These are phyloP conservation scores for Apodemus sylvaticus DNA, from an alignment of 2,113 vertebrate species.

Conservation along the genomic window DNA sequence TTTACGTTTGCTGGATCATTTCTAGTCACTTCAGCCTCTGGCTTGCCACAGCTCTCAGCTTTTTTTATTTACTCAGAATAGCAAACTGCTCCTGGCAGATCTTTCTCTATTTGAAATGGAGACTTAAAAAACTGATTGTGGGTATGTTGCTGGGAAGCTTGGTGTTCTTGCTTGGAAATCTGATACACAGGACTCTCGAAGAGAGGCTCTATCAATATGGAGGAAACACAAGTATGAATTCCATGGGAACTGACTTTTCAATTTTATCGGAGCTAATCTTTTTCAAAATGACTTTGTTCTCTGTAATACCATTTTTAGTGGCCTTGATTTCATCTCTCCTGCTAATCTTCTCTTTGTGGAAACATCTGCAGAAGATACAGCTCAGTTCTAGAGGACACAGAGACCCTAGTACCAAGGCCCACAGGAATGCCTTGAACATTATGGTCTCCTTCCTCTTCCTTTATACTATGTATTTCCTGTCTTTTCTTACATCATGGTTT, in stretches of 20 bases:
- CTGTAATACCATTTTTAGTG: neutral
- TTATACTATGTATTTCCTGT: neutral
- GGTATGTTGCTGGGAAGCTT: neutral
- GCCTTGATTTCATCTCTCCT: neutral
- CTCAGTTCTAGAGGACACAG: neutral
- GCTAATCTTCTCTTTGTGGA: slow-evolving; percentile 21
- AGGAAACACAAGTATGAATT: neutral
- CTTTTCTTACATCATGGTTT: neutral
- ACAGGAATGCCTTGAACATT: neutral
- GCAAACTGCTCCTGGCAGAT: neutral
- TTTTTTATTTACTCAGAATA: slow-evolving; percentile 34
- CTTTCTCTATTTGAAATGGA: slow-evolving; percentile 24
- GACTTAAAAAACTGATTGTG: neutral
- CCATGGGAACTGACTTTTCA: too few species aligned
- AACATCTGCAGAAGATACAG: neutral
- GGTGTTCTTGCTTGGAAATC: neutral
- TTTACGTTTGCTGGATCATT: neutral
- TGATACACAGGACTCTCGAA: neutral
- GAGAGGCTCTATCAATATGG: neutral
- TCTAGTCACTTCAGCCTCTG: slow-evolving; percentile 3
- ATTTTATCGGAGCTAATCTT: fast-evolving
- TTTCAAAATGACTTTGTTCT: neutral
- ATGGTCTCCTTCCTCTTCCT: slow-evolving; percentile 17
- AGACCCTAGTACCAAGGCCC: neutral
- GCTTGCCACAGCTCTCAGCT: neutral